Evolutionary conservation across 2,113 vertebrate genomes (phyloP).

Genomic region (Phalacrocorax pelagicus): DNA sequence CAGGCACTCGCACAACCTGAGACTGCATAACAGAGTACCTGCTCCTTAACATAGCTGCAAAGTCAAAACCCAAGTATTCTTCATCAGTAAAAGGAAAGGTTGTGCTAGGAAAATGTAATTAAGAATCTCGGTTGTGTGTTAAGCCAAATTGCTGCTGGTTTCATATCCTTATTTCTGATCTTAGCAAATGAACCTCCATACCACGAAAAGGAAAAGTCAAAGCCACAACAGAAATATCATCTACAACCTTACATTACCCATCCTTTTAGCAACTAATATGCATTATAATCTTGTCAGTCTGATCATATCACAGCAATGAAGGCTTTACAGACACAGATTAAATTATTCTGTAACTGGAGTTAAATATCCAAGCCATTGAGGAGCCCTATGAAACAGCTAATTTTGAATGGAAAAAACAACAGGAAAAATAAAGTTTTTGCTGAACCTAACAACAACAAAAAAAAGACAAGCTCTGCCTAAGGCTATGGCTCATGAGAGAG

Average conservation of each 20-base stretch:
- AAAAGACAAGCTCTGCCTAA: not conserved
- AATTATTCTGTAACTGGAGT: not conserved
- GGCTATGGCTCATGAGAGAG: not conserved
- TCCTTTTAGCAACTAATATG: not conserved
- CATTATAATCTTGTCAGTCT: not conserved
- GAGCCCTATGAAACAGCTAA: not conserved
- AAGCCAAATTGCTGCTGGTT: not conserved
- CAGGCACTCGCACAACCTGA: not conserved
- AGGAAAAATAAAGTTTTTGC: not conserved
- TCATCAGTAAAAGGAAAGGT: not conserved
- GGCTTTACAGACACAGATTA: not conserved
- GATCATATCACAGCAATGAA: not conserved
- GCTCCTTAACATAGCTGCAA: not conserved
- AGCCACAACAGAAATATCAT: slow-evolving; percentile 16
- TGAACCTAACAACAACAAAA: not conserved
- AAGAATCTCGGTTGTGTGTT: not conserved
- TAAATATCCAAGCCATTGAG: not conserved
- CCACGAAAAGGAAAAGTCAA: not conserved
- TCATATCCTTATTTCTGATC: not conserved
- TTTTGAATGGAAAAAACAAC: not conserved
- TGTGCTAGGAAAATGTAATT: not conserved
- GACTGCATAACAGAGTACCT: not conserved
- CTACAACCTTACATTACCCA: not conserved
- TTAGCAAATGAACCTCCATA: not conserved
- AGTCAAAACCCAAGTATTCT: not conserved